Evolutionary conservation across 2,888 invertebrate genomes (phyloP).

Genomic region (Cistogaster globosa): DNA sequence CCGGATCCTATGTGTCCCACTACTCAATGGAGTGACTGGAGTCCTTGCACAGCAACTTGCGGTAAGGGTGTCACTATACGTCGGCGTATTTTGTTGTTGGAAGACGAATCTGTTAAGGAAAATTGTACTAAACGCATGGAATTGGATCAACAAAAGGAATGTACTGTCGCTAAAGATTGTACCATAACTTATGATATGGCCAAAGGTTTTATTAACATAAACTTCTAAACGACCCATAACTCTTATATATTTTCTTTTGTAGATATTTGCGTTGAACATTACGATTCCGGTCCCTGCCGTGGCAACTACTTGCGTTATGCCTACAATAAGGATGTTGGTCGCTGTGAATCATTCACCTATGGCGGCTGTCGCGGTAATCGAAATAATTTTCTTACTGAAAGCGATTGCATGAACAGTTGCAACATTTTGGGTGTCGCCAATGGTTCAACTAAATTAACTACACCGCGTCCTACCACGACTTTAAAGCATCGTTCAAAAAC

Average conservation of each 20-base stretch:
- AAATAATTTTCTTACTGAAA: slow-evolving; percentile 93
- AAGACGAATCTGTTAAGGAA: slow-evolving; percentile 85
- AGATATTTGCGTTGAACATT: slow-evolving; percentile 93
- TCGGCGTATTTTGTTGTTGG: slow-evolving; percentile 88
- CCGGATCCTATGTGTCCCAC: slow-evolving; percentile 87
- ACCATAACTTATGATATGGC: slow-evolving; percentile 89
- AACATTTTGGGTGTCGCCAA: slow-evolving; percentile 66
- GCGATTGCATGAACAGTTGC: slow-evolving; percentile 90
- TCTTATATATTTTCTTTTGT: slow-evolving; percentile 53
- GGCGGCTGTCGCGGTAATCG: slow-evolving; percentile 95
- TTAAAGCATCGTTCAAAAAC: slow-evolving; percentile 43
- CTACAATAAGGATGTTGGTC: slow-evolving; percentile 88
- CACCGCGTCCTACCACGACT: slow-evolving; percentile 47
- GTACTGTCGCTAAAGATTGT: slow-evolving; percentile 88
- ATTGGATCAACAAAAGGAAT: slow-evolving; percentile 90
- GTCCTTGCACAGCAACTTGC: slow-evolving; percentile 94
- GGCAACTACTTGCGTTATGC: slow-evolving; percentile 94
- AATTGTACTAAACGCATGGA: slow-evolving; percentile 88
- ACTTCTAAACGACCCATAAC: not conserved
- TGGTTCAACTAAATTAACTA: slow-evolving; percentile 42
- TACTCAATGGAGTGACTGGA: slow-evolving; percentile 96
- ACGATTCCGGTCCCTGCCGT: slow-evolving; percentile 93
- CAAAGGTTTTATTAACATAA: slow-evolving; percentile 85
- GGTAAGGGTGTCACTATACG: slow-evolving; percentile 89
- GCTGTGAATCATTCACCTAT: slow-evolving; percentile 94